phyloP scores from a whole-genome alignment of 2,888 invertebrate genomes.

The Eristalinus aeneus region DNA sequence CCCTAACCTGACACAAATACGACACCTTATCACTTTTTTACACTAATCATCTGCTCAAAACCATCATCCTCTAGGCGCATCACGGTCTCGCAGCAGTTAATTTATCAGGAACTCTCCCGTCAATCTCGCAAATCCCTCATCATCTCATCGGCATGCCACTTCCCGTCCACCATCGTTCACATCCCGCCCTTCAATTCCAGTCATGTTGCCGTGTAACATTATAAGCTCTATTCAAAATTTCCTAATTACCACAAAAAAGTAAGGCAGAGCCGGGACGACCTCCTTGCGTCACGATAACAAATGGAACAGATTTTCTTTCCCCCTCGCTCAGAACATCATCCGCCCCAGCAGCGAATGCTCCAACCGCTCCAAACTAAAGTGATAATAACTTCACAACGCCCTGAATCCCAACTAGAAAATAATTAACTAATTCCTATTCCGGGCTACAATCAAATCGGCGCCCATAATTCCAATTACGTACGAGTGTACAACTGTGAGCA shows the following conservation, averaged over 20 bases:
- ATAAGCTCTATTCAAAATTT: slow-evolving; percentile 47
- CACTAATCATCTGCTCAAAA: background rate
- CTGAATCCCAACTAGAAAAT: slow-evolving; percentile 67
- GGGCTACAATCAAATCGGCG: slow-evolving; percentile 62
- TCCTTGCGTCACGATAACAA: slow-evolving; percentile 40
- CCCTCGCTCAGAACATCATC: background rate
- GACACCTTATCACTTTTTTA: background rate
- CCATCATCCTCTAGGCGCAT: background rate
- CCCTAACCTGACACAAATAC: background rate
- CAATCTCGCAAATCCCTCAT: slow-evolving; percentile 13
- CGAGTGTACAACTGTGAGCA: slow-evolving; percentile 62
- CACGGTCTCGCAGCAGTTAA: background rate
- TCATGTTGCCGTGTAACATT: slow-evolving; percentile 38
- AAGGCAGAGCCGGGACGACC: slow-evolving; percentile 1
- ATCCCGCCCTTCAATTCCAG: slow-evolving; percentile 23
- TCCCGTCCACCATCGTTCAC: background rate
- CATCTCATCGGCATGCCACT: background rate
- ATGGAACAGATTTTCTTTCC: slow-evolving; percentile 58
- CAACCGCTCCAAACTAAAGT: slow-evolving; percentile 52
- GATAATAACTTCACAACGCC: slow-evolving; percentile 62
- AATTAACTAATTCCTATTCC: slow-evolving; percentile 67
- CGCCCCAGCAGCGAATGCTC: slow-evolving; percentile 15
- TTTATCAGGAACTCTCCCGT: slow-evolving; percentile 13
- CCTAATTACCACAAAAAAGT: slow-evolving; percentile 44
- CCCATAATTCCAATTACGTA: slow-evolving; percentile 65